Evolutionary conservation across 2,113 vertebrate species (phyloP), one percentile per base, ranked within the genome.

Genomic region (Chloebia gouldiae): DNA sequence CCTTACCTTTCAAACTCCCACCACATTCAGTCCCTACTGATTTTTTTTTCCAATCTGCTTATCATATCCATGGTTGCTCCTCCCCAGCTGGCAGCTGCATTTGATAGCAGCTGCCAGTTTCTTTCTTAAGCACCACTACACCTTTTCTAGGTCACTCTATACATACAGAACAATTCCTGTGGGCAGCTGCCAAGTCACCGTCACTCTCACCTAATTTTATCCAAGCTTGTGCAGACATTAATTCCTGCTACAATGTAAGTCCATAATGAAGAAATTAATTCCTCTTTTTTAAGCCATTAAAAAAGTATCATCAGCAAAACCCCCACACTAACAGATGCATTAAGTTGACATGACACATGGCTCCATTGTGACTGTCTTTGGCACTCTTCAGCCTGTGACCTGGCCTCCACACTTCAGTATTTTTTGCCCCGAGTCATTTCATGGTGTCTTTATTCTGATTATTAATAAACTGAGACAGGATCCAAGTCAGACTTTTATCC

Each of bases 81-180:
- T 37, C 22, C 60, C 20, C 8, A n/a, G n/a, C n/a, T n/a, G n/a
- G n/a, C n/a, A n/a, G n/a, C n/a, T 40, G 23, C 25, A 40, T 51
- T 61, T 66, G 42, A 73, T 2, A 91, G 77, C 45, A 91, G 64
- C 71, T 35, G n/a, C 51, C 85, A 68, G 35, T 30, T 84, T 81
- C 40, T 81, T 60, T 64, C 40, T 3, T 6, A 53, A 72, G 68
- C 51, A 77, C 72, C n/a, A 56, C 24, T 18, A 31, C 33, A 76
- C 44, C 61, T 91, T 91, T 91, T 87, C 66, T 90, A 85, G 75
- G 66, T 90, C 88, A 81, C 42, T 70, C 65, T 44, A 5, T 13
- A 64, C 3, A 2, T 18, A 40, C 8, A 80, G 57, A 40, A 60
- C 1, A 0, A 14, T 3, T 82, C 73, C 78, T 71, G 15, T 1